A percentile compares a stretch with the other conserved stretches of the same genome.
Evolutionary conservation across 2,888 invertebrate species (phyloP).

Genomic region (Frankliniella fusca): DNA sequence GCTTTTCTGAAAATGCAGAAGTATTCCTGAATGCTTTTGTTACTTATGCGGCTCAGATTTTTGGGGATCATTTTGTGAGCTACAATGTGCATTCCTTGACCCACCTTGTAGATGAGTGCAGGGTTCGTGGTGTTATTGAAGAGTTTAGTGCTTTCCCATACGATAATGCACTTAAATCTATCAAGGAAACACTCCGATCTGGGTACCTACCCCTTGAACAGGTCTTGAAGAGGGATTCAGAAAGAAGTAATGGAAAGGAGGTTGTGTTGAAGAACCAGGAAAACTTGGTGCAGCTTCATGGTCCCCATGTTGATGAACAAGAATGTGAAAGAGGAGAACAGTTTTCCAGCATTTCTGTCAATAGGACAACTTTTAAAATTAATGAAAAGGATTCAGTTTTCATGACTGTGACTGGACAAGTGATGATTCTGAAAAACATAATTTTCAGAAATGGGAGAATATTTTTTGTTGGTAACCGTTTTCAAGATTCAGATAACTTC

Average conservation of each 20-base stretch:
- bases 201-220: neutral
- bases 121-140: neutral
- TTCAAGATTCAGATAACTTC: no score
- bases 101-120: neutral
- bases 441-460: no score
- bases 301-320: neutral
- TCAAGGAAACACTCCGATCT: neutral
- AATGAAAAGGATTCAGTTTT: no score
- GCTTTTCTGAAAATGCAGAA: neutral
- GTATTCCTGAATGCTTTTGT: neutral
- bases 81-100: neutral
- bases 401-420: no score
- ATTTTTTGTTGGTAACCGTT: no score
- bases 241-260: neutral
- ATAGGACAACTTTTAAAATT: neutral
- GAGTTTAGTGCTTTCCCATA: neutral
- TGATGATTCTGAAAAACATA: neutral
- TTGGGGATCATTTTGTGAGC: neutral
- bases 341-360: neutral
- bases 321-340: no score
- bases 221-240: neutral
- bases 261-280: neutral
- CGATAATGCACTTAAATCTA: neutral
- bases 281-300: neutral
- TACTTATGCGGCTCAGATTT: neutral